phyloP scores from a whole-genome alignment of 2,888 invertebrate genomes.

The Incurvaria masculella region DNA sequence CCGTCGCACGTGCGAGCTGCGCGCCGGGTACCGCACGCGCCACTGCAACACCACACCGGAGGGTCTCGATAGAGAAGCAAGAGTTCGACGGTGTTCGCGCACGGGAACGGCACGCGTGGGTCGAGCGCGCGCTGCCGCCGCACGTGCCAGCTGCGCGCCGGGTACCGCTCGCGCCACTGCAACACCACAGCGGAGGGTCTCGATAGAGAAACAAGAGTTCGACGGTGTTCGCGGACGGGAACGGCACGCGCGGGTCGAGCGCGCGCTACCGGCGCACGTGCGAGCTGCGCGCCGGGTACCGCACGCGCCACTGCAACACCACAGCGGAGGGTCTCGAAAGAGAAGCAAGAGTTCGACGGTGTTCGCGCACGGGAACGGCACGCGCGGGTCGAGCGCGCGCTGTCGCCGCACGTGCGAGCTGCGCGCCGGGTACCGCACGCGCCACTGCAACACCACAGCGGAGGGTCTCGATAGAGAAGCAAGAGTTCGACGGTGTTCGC shows the following conservation, averaged over 20 bases:
- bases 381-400: conserved; percentile 40
- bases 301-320: conserved; percentile 36
- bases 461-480: too few relatives aligned
- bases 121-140: conserved; percentile 52
- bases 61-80: too few relatives aligned
- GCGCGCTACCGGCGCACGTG: conserved; percentile 51
- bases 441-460: conserved; percentile 35
- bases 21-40: conserved; percentile 43
- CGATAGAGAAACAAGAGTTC: too few relatives aligned
- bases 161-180: conserved; percentile 46
- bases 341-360: too few relatives aligned
- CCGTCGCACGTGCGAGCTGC: conserved; percentile 43
- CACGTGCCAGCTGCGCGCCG: conserved; percentile 38
- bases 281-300: conserved; percentile 44
- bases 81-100: conserved; percentile 46
- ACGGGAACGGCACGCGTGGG: conserved; percentile 56
- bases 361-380: conserved; percentile 60
- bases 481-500: too few relatives aligned
- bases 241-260: conserved; percentile 47
- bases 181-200: too few relatives aligned
- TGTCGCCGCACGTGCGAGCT: conserved; percentile 50
- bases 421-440: conserved; percentile 44
- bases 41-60: conserved; percentile 37
- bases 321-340: too few relatives aligned
- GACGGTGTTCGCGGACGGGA: conserved; percentile 58